These are phyloP conservation scores for Enteromius trimaculatus DNA, from an alignment of 2,797 vertebrate genomes.

Conservation along the genomic window DNA sequence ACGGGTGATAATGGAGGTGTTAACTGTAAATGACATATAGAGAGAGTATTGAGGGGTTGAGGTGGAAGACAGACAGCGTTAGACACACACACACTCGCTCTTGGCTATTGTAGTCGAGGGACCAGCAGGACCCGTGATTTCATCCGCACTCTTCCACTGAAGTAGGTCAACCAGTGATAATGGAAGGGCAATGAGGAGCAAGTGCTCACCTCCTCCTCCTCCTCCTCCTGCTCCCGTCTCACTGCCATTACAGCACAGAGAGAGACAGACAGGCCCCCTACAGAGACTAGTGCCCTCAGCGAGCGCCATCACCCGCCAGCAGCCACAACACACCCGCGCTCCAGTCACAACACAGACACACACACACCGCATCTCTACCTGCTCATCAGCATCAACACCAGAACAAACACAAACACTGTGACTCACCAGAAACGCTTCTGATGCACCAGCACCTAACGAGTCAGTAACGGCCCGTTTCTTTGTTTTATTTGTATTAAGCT, in stretches of 20 bases:
- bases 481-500: neutral
- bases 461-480: too few species aligned
- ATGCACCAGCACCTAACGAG: neutral
- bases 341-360: constrained; percentile 74
- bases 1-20: constrained; percentile 71
- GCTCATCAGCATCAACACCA: constrained; percentile 48
- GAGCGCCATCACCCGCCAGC: constrained; percentile 60
- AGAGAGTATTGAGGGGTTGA: constrained; percentile 26
- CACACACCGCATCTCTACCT: constrained; percentile 36
- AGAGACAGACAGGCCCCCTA: constrained; percentile 58
- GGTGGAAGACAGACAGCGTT: constrained; percentile 39
- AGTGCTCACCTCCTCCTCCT: constrained; percentile 55
- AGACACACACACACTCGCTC: constrained; percentile 30
- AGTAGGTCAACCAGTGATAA: constrained; percentile 96
- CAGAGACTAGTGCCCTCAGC: constrained; percentile 57
- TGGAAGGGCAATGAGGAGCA: constrained; percentile 89
- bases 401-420: constrained; percentile 54
- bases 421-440: constrained; percentile 4
- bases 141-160: constrained; percentile 72
- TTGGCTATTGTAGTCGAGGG: constrained; percentile 69
- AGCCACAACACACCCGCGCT: constrained; percentile 75
- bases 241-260: constrained; percentile 58
- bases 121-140: constrained; percentile 78
- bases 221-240: constrained; percentile 33
- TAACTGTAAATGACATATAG: constrained; percentile 68